Conservation (phyloP, 2,113 vertebrate genomes). For the Syrrhaptes paradoxus region DNA sequence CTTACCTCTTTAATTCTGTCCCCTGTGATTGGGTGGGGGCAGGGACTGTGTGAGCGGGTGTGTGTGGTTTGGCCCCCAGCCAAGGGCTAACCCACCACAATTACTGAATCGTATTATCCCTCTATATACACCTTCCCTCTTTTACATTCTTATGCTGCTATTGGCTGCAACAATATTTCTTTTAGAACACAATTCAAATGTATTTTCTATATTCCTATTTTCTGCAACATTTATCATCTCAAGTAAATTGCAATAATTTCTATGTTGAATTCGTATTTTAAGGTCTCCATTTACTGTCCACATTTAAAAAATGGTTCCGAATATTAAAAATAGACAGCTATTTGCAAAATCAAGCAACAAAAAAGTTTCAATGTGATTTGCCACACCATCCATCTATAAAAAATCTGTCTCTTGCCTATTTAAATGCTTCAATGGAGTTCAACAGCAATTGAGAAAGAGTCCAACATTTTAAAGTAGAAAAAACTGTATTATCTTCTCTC, state of each 20-base stretch:
- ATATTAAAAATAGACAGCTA: neutral
- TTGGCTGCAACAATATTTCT: neutral
- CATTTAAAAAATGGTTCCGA: neutral
- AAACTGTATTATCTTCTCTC: neutral
- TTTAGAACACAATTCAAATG: neutral
- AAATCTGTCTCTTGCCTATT: neutral
- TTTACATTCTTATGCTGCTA: neutral
- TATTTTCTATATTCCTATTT: neutral
- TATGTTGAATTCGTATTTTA: neutral
- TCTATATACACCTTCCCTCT: neutral
- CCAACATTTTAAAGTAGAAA: neutral
- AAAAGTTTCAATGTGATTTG: neutral
- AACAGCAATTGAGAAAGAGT: neutral
- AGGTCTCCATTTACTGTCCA: neutral
- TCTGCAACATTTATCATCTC: neutral
- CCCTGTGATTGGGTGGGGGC: too few species aligned
- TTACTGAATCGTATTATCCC: neutral
- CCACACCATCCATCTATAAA: neutral
- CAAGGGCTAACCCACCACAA: neutral
- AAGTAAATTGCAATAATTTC: neutral
- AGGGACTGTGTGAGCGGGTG: too few species aligned
- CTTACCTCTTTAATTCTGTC: too few species aligned
- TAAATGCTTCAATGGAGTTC: neutral
- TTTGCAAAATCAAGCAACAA: neutral
- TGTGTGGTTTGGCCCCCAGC: too few species aligned